Evolutionary conservation across 2,113 vertebrate genomes (phyloP), one percentile per base, ranked within the genome.

Genomic region (Megaptera novaeangliae): DNA sequence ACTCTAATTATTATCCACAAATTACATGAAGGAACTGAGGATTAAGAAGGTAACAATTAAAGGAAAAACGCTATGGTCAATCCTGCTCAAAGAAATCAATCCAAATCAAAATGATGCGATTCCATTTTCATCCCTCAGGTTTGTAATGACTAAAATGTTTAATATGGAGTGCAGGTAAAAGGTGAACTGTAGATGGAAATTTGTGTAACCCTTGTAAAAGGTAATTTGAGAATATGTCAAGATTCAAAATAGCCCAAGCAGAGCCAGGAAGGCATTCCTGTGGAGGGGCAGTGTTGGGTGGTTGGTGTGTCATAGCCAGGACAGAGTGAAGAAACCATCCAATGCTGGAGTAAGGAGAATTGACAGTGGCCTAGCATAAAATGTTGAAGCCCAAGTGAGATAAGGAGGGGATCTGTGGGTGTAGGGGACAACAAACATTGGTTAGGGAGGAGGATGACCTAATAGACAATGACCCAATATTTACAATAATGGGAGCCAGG

Each of bases 221-320:
- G n/a, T 31, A 92, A 97, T 69, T 68, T 94, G 36, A 91, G 29
- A 91, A 83, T 84, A 64, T 74, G 49, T 84, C 59, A 74, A 96
- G 80, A 93, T 88, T 95, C 59, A 91, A 96, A 88, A 78, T 21
- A 41, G 23, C n/a, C 15, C 8, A 59, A 44, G 44, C 5, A 74
- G 9, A 81, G 55, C 6, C 52, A 83, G n/a, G 21, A 68, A 39
- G 46, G 52, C 31, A 88, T 61, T 88, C 21, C 71, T 61, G 18
- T 55, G 20, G 61, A 31, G 3, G 17, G 31, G 3, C 1, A n/a
- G 46, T 27, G 57, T 14, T 14, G 15, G 27, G 9, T 64, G 23
- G 83, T 3, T 41, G 68, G 31, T 86, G 71, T 88, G 31, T 66
- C 31, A 91, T 15, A 95, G 57, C 11, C 52, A 75, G 57, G 25